Evolutionary conservation across 2,888 invertebrate genomes (phyloP), one percentile per base, ranked within the genome.

Genomic region (Macrosoma leucophasiata): DNA sequence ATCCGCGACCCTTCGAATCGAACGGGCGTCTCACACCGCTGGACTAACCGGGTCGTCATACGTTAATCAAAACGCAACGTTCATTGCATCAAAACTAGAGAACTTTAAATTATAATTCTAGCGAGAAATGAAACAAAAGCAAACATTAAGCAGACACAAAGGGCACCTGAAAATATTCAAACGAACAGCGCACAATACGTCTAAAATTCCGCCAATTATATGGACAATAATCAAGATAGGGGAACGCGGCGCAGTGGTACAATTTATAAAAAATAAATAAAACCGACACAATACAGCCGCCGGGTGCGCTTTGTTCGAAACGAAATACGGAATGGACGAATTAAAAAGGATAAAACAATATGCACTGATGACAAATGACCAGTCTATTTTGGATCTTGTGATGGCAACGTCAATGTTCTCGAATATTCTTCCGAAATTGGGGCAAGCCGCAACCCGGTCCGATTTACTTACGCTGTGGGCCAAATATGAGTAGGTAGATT

Each of bases 221-320:
- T 72, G 74, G 73, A 74, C 78, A 78, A 79, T 79, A 68, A 73
- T 76, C 62, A 64, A 68, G 63, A 69, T 69, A 63, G 65, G 58
- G 50, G 64, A 34, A 18, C 53, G 57, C 42, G 44, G n/a, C n/a
- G n/a, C 52, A 46, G 56, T 56, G 58, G 45, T 57, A 58, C 63
- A 64, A 73, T 74, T 75, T 67, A 66, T 63, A 62, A 64, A 62
- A 64, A 63, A 69, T 62, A 69, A 60, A 55, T 59, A 63, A 62
- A 57, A 51, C 38, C 42, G 31, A 44, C 47, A 71, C 63, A 70
- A 58, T 64, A 56, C 50, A 39, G 41, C 29, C 47, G 44, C 45
- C 48, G 41, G 46, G 29, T 46, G 36, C 34, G 36, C 48, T 53
- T 59, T 58, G 55, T 54, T 34, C n/a, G 37, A 33, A 37, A 39